Evolutionary conservation across 1,140 invertebrate species (phyloP), one percentile per base, ranked within the genome.

Genomic region (Aphidius ervi): DNA sequence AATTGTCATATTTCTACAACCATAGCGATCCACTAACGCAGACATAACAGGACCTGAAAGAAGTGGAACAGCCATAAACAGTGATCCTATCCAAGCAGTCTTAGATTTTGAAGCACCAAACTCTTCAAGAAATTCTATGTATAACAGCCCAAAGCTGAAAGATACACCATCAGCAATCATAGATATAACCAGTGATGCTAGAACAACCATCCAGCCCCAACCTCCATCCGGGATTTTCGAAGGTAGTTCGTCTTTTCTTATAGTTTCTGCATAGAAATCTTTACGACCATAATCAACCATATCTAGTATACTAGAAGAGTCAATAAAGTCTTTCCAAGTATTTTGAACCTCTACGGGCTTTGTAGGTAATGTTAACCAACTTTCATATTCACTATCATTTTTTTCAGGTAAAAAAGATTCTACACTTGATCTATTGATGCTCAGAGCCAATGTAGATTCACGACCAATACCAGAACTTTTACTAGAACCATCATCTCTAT

Each of bases 101-200:
- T 89, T 88, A 3, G 89, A 87, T 66, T 92, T 92, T 40, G 86
- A 87, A 46, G 88, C 88, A 7, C 84, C 81, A 72, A 96, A 98
- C 68, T 95, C 87, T 5, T 88, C 81, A n/a, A 94, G 78, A 69
- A 98, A 91, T 69, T 96, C 88, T 0, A 90, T 88, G 68, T 92
- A 94, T 10, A 97, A 84, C 1, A 97, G 78, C 0, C 95, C 95
- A 74, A 97, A 96, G 1, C 93, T 94, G 71, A 96, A 95, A 41
- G 92, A 93, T 8, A 97, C 88, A 0, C 95, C 95, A 75, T 98
- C 95, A n/a, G 93, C 92, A n/a, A 97, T 91, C 77, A 96, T 86
- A 37, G 92, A 94, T 46, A 95, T 88, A 45, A 95, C 71, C 57
- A 97, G 84, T 0, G 92, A 93, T 0, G 92, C 86, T 5, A 88